These are phyloP conservation scores for Unio pictorum DNA, from an alignment of 2,888 invertebrate species.

Conservation along the genomic window DNA sequence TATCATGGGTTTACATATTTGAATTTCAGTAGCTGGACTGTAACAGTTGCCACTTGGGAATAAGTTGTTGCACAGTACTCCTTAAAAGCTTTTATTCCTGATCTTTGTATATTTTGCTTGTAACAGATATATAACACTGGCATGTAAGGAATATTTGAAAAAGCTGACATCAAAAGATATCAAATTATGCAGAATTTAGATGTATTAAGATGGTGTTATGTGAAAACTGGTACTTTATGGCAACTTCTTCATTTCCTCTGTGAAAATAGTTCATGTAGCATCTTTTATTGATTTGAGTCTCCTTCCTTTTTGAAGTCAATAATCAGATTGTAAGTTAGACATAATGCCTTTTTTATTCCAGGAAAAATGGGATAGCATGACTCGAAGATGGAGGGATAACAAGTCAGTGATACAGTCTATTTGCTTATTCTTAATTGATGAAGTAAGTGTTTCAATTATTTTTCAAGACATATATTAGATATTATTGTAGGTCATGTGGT, in stretches of 20 bases:
- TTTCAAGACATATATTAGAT: not conserved
- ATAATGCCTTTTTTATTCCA: slow-evolving; percentile 29
- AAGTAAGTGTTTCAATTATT: slow-evolving; percentile 72
- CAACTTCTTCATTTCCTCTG: no score
- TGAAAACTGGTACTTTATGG: no score
- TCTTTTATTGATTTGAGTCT: no score
- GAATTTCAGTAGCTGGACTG: no score
- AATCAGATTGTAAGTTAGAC: not conserved
- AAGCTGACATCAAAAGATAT: not conserved
- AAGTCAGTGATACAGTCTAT: slow-evolving; percentile 77
- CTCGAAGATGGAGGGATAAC: slow-evolving; percentile 82
- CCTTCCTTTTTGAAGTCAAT: no score
- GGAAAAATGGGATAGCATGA: slow-evolving; percentile 86
- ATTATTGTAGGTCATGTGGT: no score
- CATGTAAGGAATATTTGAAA: not conserved
- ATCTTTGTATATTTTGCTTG: not conserved
- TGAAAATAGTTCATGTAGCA: no score
- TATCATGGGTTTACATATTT: no score
- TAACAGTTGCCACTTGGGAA: no score
- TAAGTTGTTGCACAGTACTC: no score
- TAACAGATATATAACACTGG: not conserved
- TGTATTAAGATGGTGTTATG: no score
- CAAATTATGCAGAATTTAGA: no score
- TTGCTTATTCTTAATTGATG: slow-evolving; percentile 76
- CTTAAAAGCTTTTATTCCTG: not conserved